Evolutionary conservation across 1,140 invertebrate genomes (phyloP), one percentile per base, ranked within the genome.

Genomic region (Oryzaephilus surinamensis): DNA sequence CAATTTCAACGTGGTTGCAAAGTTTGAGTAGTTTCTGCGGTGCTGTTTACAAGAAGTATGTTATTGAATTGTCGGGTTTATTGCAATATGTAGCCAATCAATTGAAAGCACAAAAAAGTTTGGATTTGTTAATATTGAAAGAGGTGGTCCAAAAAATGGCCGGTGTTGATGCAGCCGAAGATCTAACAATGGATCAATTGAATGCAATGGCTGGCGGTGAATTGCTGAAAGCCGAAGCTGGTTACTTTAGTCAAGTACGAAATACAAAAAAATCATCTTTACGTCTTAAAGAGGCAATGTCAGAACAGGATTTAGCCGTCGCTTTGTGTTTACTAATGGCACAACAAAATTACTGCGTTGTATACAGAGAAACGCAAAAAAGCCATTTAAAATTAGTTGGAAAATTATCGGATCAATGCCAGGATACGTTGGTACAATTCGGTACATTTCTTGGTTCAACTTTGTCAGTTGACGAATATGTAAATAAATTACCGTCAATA

Each of bases 111-210:
- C 85, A 91, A 48, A 95, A 97, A 67, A 96, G 90, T 66, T 76
- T 94, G 63, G 93, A 97, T 70, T 67, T 99, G 43, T 67, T 99
- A 14, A 84, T 99, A 50, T 64, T 99, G 28, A 92, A 97, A 64
- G 97, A 99, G 69, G 89, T 99, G 49, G 87, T 99, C 36, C 91
- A 97, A 66, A 99, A 97, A 72, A 98, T 99, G 94, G 87, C 93
- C 8, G 96, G 96, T 2, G 92, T 99, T 43, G 96, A 99, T 69
- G 83, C 93, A 4, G 81, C 84, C 5, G 92, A 97, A 63, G 93
- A 97, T 66, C 86, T 97, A 71, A 99, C 95, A 1, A 70, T 81
- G 21, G 93, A 98, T 58, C 95, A 99, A 66, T 60, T 99, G 27
- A 88, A 95, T 57, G 92, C 94, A 1, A 86, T 98, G 81, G 79